Base-by-base conservation (phyloP, 2,888 invertebrate species). In the Acheta domesticus region DNA sequence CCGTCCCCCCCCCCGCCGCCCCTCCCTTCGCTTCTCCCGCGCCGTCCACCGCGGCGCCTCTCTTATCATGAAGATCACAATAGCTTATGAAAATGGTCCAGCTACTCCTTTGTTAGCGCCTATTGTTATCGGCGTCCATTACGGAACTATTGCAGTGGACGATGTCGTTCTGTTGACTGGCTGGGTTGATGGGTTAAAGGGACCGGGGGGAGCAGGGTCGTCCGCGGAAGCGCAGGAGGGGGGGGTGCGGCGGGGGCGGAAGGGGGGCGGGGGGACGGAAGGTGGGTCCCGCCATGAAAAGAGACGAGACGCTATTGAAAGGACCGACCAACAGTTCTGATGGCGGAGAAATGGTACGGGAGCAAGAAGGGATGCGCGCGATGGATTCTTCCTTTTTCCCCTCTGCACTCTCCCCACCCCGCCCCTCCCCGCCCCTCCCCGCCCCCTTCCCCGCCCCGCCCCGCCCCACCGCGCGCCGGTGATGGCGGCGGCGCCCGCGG, bases 71-170 rank as follows among this genome's bases (percentile, higher is more conserved):
- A 80, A 81, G 80, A 82, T 83, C 81, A 83, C 83, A 83, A 83
- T 83, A 82, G 82, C 83, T 83, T 83, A 83, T 83, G 83, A 83
- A 83, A 83, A 82, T 83, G 83, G 83, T 82, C 82, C 81, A 81
- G 82, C 82, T 82, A 83, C 81, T 80, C 82, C 83, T 82, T 83
- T 83, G 83, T 83, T 83, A 83, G 80, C 81, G 79, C 80, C 82
- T 82, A 83, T 82, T 82, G 83, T 83, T 82, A 82, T 80, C 81
- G 81, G 81, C 82, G 83, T 82, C 83, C 83, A 83, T 83, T 82
- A 83, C 83, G 79, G 82, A 82, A 82, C 82, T 82, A 82, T 82
- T 83, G 83, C 82, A 79, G 79, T 79, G 79, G 82, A 78, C 81
- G 82, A 81, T 80, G 82, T 82, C 82, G 82, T 82, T 82, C 82